phyloP scores from a whole-genome alignment of 1,140 invertebrate genomes.

The Alviniconcha marisindica region DNA sequence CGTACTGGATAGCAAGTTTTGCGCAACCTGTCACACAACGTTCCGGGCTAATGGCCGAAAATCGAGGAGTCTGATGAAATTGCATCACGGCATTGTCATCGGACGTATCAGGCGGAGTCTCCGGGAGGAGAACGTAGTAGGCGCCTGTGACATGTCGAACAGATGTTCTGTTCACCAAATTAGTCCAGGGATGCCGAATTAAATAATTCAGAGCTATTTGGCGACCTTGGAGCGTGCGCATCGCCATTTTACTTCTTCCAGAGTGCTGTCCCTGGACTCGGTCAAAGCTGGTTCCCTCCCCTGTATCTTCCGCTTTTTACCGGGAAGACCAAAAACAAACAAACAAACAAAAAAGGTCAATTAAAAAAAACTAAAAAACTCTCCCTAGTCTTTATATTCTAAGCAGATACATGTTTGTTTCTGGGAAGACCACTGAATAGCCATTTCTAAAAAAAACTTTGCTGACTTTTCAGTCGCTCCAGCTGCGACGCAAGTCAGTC shows the following conservation, averaged over 20 bases:
- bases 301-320: no score
- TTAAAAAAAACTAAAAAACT: no score
- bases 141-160: constrained; percentile 22
- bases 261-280: constrained; percentile 17
- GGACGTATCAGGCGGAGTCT: constrained; percentile 89
- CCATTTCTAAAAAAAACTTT: no score
- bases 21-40: constrained; percentile 88
- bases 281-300: not conserved
- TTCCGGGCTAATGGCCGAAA: constrained; percentile 87
- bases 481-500: no score
- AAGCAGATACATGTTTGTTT: no score
- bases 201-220: constrained; percentile 30
- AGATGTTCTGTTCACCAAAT: constrained; percentile 22
- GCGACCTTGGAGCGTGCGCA: constrained; percentile 44
- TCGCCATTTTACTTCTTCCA: constrained; percentile 38
- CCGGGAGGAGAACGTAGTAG: constrained; percentile 84
- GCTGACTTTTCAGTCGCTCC: no score
- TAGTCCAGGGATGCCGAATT: constrained; percentile 33
- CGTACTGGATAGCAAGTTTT: constrained; percentile 88
- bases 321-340: no score
- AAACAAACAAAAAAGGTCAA: no score
- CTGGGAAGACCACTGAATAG: no score
- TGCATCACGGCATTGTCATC: constrained; percentile 86
- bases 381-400: no score
- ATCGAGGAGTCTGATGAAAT: constrained; percentile 85